phyloP scores from a whole-genome alignment of 2,113 vertebrate species.

The Sardina pilchardus region DNA sequence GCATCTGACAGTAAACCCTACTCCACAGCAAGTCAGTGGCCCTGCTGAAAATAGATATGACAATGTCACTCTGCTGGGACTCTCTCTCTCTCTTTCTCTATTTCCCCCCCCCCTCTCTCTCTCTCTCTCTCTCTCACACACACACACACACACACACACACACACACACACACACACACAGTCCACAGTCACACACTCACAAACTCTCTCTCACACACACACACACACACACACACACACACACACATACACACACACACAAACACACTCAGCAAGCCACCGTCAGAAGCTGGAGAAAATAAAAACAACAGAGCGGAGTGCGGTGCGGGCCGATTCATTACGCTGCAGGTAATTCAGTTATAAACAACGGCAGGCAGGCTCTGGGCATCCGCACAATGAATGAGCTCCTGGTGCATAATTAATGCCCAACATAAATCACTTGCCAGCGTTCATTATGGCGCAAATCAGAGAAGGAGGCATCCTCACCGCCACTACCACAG shows the following conservation, averaged over 20 bases:
- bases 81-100: neutral
- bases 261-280: slow-evolving; percentile 51
- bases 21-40: neutral
- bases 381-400: slow-evolving; percentile 61
- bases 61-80: neutral
- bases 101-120: too few species aligned
- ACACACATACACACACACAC: slow-evolving; percentile 39
- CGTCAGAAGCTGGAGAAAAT: slow-evolving; percentile 49
- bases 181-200: neutral
- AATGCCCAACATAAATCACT: slow-evolving; percentile 68
- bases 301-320: slow-evolving; percentile 47
- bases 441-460: slow-evolving; percentile 62
- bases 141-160: neutral
- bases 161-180: neutral
- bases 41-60: neutral
- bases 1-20: neutral
- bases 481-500: slow-evolving; percentile 44
- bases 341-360: slow-evolving; percentile 67
- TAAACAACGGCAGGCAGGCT: slow-evolving; percentile 55
- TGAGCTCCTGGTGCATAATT: slow-evolving; percentile 62
- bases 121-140: neutral
- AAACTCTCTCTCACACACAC: neutral
- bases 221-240: neutral
- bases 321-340: slow-evolving; percentile 67
- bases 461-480: slow-evolving; percentile 52